Base-by-base conservation (phyloP, 2,888 invertebrate genomes). In the Coecobrya sp. region DNA sequence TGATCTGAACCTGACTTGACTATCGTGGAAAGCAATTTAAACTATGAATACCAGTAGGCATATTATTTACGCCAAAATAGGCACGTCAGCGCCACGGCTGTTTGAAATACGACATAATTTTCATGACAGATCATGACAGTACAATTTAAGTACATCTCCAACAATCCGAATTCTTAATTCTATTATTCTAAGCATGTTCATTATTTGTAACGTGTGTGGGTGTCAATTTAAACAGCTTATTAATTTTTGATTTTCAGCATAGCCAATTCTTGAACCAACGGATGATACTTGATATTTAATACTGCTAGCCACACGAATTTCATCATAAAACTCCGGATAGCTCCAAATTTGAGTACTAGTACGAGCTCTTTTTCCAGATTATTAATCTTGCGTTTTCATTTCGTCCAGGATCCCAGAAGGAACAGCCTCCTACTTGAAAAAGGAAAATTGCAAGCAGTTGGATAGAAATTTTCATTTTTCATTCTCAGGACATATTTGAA, bases 1-100 rank as follows among this genome's bases (percentile, higher is more conserved):
- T 86, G 91, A 91, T 86, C 90, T 85, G 42, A 76, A 85, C 82
- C 88, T 81, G 86, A 73, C 36, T 68, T 45, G 84, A 65, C 84
- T 85, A 1, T 22, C n/a, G 30, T 30, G 30, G 2, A 30, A 16
- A 68, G 65, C 25, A 62, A 30, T 68, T 30, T 68, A 30, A 25
- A 16, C 13, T 19, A 16, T 30, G 11, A 55, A 55, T 4, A 55
- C 2, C 8, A 68, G 0, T 10, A 68, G 62, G 1, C 13, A 11
- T 19, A 7, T 19, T n/a, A 19, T 55, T 1, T 19, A 11, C 7
- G 1, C 2, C 19, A 13, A n/a, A 55, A 11, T 13, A 49, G 10
- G 49, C 10, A 36, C 49, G 10, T 16, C 7, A 36, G 7, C 36
- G 36, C 55, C 7, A 19, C 19, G 11, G 55, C n/a, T 55, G 1